These are phyloP conservation scores for Synaphobranchus kaupii DNA, from an alignment of 2,797 vertebrate species.

Conservation along the genomic window DNA sequence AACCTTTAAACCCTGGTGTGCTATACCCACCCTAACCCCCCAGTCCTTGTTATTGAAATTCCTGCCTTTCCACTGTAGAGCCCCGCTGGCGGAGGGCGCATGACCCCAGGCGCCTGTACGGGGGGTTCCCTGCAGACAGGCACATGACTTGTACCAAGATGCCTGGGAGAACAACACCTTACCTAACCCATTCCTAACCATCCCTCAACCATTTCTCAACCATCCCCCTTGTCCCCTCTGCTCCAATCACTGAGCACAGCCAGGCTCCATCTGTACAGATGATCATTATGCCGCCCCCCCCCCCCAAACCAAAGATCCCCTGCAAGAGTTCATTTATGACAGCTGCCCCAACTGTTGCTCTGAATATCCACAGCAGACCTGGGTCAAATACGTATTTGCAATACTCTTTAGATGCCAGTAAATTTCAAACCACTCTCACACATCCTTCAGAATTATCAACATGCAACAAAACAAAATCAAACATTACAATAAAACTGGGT, in stretches of 20 bases:
- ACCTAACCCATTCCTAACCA: background rate
- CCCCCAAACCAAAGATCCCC: background rate
- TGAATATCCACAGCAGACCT: background rate
- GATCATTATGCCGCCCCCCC: background rate
- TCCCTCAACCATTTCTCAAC: background rate
- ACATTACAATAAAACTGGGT: no score
- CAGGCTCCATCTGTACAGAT: background rate
- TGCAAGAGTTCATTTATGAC: background rate
- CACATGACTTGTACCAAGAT: conserved; percentile 59
- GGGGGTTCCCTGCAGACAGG: conserved; percentile 52
- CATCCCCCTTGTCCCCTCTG: conserved; percentile 15
- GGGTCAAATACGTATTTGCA: no score
- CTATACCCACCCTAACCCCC: conserved; percentile 51
- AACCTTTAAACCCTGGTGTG: conserved; percentile 62
- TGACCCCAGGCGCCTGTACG: conserved; percentile 50
- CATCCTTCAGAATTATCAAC: no score
- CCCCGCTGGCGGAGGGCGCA: conserved; percentile 52
- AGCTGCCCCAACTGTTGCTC: background rate
- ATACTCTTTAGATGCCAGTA: no score
- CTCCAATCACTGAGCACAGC: conserved; percentile 23
- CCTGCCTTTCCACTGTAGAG: conserved; percentile 53
- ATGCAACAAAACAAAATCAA: no score
- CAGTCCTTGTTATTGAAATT: conserved; percentile 71
- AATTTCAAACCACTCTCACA: no score
- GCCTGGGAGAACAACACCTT: conserved; percentile 18